Evolutionary conservation across 1,140 invertebrate species (phyloP).

Genomic region (Whitmania pigra): DNA sequence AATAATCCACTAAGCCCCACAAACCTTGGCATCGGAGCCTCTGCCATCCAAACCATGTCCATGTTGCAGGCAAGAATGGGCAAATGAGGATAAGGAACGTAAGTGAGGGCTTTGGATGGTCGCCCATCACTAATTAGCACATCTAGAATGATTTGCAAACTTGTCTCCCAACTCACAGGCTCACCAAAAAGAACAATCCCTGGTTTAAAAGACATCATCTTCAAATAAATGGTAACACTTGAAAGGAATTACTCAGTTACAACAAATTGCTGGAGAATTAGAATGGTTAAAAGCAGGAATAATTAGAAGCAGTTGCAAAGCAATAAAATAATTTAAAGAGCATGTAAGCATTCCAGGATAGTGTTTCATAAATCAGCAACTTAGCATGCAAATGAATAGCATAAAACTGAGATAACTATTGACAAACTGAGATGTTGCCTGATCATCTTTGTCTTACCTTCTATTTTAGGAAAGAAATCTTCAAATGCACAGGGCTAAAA

Average conservation of each 20-base stretch:
- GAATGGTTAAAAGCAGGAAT: too few relatives aligned
- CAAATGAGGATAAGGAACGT: constrained; percentile 50
- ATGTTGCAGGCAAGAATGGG: constrained; percentile 43
- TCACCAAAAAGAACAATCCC: constrained; percentile 42
- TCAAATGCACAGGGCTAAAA: constrained; percentile 46
- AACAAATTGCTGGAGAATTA: too few relatives aligned
- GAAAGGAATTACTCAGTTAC: too few relatives aligned
- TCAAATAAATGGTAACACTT: not conserved
- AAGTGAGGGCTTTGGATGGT: constrained; percentile 36
- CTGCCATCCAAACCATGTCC: constrained; percentile 42
- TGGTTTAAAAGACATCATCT: constrained; percentile 32
- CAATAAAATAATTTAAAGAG: too few relatives aligned
- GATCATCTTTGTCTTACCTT: constrained; percentile 32
- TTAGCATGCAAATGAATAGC: not conserved
- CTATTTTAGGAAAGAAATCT: constrained; percentile 41
- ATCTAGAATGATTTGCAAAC: constrained; percentile 54
- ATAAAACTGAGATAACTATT: not conserved
- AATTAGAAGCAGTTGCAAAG: too few relatives aligned
- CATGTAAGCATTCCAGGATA: too few relatives aligned
- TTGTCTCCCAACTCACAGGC: constrained; percentile 41
- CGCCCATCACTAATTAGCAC: constrained; percentile 55
- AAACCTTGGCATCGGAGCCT: constrained; percentile 40
- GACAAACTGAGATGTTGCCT: too few relatives aligned
- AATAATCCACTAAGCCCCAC: not conserved
- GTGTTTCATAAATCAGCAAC: not conserved